phyloP scores from a whole-genome alignment of 2,888 invertebrate genomes.

The Phengaris alcon region DNA sequence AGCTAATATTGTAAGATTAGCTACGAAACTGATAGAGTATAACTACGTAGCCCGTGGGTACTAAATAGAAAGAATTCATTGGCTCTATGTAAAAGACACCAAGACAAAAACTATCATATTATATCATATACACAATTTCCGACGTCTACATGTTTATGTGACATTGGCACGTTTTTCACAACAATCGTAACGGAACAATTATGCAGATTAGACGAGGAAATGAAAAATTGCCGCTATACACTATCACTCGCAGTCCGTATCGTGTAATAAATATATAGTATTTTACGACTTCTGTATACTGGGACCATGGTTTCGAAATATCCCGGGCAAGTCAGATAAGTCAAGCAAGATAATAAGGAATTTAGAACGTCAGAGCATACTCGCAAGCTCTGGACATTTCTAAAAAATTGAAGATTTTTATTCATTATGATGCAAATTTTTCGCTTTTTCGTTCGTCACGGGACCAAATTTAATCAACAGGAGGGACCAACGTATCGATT shows the following conservation, averaged over 20 bases:
- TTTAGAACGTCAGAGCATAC: too few species aligned
- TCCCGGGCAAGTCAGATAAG: background rate
- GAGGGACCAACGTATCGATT: too few species aligned
- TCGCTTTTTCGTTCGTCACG: too few species aligned
- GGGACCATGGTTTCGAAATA: background rate
- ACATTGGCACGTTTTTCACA: background rate
- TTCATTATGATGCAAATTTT: too few species aligned
- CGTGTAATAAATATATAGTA: conserved; percentile 3
- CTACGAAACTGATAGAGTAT: too few species aligned
- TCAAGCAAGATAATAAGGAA: background rate
- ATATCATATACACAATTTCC: background rate
- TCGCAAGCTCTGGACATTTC: too few species aligned
- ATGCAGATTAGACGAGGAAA: conserved; percentile 26
- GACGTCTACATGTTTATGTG: conserved; percentile 3
- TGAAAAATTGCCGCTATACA: conserved; percentile 19
- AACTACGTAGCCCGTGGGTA: too few species aligned
- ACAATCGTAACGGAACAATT: conserved; percentile 25
- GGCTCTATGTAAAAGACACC: background rate
- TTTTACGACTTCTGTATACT: conserved; percentile 11
- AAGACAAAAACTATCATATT: background rate
- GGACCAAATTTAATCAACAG: too few species aligned
- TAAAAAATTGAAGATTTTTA: too few species aligned
- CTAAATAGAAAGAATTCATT: background rate
- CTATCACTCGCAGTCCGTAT: conserved; percentile 17
- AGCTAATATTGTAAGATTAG: too few species aligned